Conservation (phyloP, 2,113 vertebrate genomes). For the Leucoraja erinaceus region DNA sequence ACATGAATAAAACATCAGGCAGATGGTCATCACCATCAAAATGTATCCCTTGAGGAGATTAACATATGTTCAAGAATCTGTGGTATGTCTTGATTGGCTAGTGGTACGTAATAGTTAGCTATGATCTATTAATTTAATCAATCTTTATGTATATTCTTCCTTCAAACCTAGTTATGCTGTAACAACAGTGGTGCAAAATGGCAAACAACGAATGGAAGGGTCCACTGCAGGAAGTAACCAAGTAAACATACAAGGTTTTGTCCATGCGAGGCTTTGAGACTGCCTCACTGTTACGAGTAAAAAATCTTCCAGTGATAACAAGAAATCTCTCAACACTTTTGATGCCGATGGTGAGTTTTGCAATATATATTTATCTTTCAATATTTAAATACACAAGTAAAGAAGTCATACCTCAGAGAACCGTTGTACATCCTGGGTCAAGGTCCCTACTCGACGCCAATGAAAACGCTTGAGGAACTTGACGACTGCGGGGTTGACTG, state of each 20-base stretch:
- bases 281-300: too few relatives aligned
- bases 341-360: neutral
- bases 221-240: neutral
- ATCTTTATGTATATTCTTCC: neutral
- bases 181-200: neutral
- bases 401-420: conserved; percentile 84
- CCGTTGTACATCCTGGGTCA: conserved; percentile 93
- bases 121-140: neutral
- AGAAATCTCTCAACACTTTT: neutral
- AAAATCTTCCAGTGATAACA: neutral
- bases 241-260: neutral
- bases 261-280: too few relatives aligned
- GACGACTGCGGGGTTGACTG: conserved; percentile 92
- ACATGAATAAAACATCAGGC: neutral
- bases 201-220: neutral
- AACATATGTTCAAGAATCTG: neutral
- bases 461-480: conserved; percentile 87
- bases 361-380: neutral
- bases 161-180: neutral
- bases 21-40: neutral
- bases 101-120: neutral
- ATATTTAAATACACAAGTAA: neutral
- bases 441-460: conserved; percentile 91
- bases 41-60: neutral
- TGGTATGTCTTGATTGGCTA: neutral